Percentiles rank a stretch among this genome's conserved stretches.
Evolutionary conservation across 2,888 invertebrate species (phyloP).

Genomic region (Acanthoscelides obtectus): DNA sequence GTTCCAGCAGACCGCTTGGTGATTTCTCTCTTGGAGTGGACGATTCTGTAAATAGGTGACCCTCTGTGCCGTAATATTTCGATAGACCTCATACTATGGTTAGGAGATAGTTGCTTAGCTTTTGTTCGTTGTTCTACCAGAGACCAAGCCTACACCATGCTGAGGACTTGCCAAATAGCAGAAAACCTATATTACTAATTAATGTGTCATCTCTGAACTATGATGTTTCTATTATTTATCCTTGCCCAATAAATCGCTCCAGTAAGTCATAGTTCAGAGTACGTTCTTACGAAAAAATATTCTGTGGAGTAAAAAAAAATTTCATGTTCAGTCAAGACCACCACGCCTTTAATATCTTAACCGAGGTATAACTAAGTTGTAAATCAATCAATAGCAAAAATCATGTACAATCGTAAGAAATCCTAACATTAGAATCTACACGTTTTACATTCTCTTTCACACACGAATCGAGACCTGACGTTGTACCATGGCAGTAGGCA

Average conservation of each 20-base stretch:
- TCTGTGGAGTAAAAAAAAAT: neutral
- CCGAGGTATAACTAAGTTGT: neutral
- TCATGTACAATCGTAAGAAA: neutral
- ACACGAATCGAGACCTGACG: neutral
- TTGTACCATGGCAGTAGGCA: neutral
- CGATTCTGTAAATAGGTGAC: too few relatives aligned
- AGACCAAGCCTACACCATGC: too few relatives aligned
- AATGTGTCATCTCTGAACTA: too few relatives aligned
- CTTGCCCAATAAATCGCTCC: neutral
- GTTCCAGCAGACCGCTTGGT: too few relatives aligned
- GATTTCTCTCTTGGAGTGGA: too few relatives aligned
- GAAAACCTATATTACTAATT: too few relatives aligned
- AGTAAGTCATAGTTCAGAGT: neutral
- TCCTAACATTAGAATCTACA: neutral
- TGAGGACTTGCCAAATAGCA: too few relatives aligned
- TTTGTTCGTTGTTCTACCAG: too few relatives aligned
- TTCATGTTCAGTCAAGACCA: neutral
- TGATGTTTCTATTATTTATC: too few relatives aligned
- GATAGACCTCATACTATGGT: too few relatives aligned
- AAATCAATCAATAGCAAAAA: neutral
- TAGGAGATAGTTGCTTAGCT: too few relatives aligned
- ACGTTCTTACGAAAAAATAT: neutral
- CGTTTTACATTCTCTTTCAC: neutral
- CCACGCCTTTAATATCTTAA: neutral
- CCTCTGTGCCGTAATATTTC: too few relatives aligned